A percentile compares a stretch with the other conserved stretches of the same genome.
phyloP scores from a whole-genome alignment of 2,888 invertebrate species.

The Mythimna ferrago region DNA sequence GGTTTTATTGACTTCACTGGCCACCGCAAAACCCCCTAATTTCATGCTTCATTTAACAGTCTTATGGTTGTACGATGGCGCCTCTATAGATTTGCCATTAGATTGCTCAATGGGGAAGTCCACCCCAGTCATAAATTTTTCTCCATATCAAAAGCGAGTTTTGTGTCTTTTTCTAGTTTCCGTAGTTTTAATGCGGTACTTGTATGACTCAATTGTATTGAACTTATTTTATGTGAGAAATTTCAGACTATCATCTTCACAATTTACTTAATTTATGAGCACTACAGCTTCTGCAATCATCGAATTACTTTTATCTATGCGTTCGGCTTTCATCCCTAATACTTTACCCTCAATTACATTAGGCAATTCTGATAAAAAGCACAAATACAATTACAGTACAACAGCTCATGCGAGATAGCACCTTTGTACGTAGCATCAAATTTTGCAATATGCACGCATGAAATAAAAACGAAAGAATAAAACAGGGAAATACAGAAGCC shows the following conservation, averaged over 20 bases:
- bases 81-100: constrained; percentile 87
- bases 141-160: constrained; percentile 71
- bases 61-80: constrained; percentile 84
- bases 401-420: background rate
- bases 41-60: constrained; percentile 88
- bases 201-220: constrained; percentile 33
- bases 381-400: background rate
- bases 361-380: background rate
- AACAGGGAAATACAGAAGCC: constrained; percentile 78
- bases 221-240: constrained; percentile 2
- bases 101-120: constrained; percentile 76
- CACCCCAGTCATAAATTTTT: constrained; percentile 77
- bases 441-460: constrained; percentile 37
- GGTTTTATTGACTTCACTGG: constrained; percentile 75
- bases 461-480: constrained; percentile 62
- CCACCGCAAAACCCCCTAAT: constrained; percentile 85
- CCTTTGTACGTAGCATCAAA: constrained; percentile 10
- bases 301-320: background rate
- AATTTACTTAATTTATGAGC: background rate
- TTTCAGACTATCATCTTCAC: background rate
- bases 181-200: constrained; percentile 39
- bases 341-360: background rate
- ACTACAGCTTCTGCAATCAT: background rate
- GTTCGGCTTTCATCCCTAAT: background rate
- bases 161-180: constrained; percentile 46